Base-by-base conservation (phyloP, 2,888 invertebrate species). In the Monoplex corrugatus region DNA sequence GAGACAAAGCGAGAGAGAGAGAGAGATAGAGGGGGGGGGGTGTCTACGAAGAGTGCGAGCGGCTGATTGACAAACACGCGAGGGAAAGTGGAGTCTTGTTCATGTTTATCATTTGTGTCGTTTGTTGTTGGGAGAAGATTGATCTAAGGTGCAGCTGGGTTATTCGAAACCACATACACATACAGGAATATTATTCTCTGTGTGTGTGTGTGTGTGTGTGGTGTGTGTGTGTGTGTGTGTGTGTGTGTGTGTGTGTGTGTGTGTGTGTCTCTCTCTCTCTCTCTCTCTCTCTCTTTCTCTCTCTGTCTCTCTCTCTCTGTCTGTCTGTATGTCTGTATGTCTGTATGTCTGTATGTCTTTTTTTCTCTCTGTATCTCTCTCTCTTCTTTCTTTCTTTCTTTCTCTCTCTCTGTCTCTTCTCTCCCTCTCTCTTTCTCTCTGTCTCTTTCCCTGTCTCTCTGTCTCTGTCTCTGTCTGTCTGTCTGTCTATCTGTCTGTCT, bases 1-100 rank as follows among this genome's bases (percentile, higher is more conserved):
- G n/a, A n/a, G n/a, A n/a, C n/a, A n/a, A n/a, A n/a, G n/a, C n/a
- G 19, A n/a, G 68, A n/a, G 68, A n/a, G 19, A 28, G 68, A n/a
- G 28, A n/a, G n/a, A n/a, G 32, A 23, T 23, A 2, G 32, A 1
- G 68, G 68, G n/a, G 72, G 72, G 1, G 35, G 32, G 40, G 38
- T 23, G 35, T 78, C 32, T 32, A 45, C 32, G 5, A 44, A 28
- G 84, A 28, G 43, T 6, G 19, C 23, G 43, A 84, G 84, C 43
- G 45, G 35, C 72, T 87, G 87, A 87, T 87, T 87, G 87, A 80
- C 87, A 87, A 87, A 87, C 87, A 87, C n/a, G 87, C 16, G 50
- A 38, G n/a, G 23, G 32, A 80, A 28, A 75, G 68, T 19, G 32
- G 44, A 32, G n/a, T 80, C 43, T 80, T 40, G 78, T 13, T 38